phyloP scores from a whole-genome alignment of 2,797 vertebrate genomes.

The Neomorphus geoffroyi region DNA sequence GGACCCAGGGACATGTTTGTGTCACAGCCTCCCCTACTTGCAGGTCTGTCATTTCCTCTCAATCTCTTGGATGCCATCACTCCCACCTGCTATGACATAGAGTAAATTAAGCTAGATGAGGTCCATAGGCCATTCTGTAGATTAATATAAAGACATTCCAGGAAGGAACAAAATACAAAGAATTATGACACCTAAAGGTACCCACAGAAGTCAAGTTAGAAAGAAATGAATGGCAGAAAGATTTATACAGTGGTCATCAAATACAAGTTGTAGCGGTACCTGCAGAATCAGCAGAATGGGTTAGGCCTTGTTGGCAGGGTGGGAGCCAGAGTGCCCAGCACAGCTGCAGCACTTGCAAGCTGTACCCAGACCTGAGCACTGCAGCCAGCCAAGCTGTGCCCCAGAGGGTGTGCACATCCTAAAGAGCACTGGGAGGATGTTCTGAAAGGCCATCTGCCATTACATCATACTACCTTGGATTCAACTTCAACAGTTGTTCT shows the following conservation, averaged over 20 bases:
- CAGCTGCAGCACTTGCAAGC: background rate
- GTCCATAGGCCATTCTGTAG: background rate
- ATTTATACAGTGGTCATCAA: background rate
- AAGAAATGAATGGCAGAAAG: background rate
- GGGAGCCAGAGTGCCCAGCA: background rate
- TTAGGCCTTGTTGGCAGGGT: background rate
- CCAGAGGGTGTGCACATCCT: background rate
- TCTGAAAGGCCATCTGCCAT: background rate
- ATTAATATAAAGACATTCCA: background rate
- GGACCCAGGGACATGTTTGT: background rate
- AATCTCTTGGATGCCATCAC: fast-evolving
- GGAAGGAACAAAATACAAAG: background rate
- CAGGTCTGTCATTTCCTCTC: background rate
- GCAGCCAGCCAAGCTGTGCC: background rate
- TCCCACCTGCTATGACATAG: fast-evolving
- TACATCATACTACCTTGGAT: background rate
- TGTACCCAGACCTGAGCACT: background rate
- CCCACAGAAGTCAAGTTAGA: background rate
- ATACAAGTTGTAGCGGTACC: background rate
- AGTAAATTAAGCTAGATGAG: background rate
- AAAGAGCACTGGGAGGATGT: background rate
- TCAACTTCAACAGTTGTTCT: background rate
- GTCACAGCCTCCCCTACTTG: background rate
- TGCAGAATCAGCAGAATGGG: background rate
- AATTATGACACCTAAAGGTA: background rate